A percentile compares a stretch with the other conserved stretches of the same genome.
These are phyloP conservation scores for Zosterops hypoxanthus DNA, from an alignment of 2,113 vertebrate genomes.

Conservation along the genomic window DNA sequence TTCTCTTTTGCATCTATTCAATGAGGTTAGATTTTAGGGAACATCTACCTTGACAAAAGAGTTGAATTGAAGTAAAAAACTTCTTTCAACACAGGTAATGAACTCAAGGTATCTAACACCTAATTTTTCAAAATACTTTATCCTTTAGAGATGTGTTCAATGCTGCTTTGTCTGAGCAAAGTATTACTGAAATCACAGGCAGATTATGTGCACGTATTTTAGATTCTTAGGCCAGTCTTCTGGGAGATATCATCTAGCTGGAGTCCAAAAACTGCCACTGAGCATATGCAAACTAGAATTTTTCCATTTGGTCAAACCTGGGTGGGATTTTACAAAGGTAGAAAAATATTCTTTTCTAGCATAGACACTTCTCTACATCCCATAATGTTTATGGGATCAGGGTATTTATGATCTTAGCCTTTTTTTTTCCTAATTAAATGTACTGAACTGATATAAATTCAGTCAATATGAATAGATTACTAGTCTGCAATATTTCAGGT, in stretches of 20 bases:
- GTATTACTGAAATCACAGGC: background rate
- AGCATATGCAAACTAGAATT: background rate
- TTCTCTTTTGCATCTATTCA: background rate
- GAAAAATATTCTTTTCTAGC: background rate
- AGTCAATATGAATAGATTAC: background rate
- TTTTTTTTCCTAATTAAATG: background rate
- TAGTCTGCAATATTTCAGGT: background rate
- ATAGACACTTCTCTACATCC: background rate
- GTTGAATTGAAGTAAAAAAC: background rate
- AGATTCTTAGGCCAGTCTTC: background rate
- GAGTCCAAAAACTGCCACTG: background rate
- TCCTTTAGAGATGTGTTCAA: background rate
- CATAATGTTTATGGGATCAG: background rate
- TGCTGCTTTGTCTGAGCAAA: background rate
- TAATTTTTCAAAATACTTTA: background rate
- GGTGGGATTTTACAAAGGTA: background rate
- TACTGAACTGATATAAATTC: background rate
- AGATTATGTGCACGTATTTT: background rate
- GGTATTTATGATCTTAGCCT: background rate
- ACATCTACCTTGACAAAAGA: background rate
- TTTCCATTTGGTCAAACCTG: background rate
- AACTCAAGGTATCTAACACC: background rate
- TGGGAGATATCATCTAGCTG: background rate
- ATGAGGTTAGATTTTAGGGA: background rate
- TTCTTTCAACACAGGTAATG: background rate